Conservation (phyloP, 2,888 invertebrate species). For the Sarcophaga caerulescens region DNA sequence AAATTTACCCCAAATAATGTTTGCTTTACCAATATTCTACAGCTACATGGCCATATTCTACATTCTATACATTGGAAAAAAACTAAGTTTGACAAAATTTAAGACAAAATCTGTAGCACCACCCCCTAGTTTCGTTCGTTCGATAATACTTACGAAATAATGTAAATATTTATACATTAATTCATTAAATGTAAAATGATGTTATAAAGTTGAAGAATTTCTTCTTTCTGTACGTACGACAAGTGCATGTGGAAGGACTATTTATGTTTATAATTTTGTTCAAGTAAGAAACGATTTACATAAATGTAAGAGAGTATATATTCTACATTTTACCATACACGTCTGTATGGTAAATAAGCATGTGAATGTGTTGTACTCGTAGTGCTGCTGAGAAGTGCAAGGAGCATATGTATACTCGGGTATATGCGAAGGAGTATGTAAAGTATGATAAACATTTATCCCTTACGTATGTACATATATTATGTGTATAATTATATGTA, state of each 20-base stretch:
- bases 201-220: slow-evolving; percentile 38
- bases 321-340: slow-evolving; percentile 45
- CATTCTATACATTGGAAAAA: not conserved
- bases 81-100: not conserved
- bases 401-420: not conserved
- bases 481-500: slow-evolving; percentile 48
- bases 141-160: not conserved
- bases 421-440: not conserved
- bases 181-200: slow-evolving; percentile 32
- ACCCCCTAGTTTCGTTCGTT: not conserved
- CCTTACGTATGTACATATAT: slow-evolving; percentile 21
- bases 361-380: not conserved
- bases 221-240: not conserved
- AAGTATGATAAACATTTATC: slow-evolving; percentile 30
- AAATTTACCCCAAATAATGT: too few relatives aligned
- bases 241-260: slow-evolving; percentile 41
- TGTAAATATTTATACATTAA: slow-evolving; percentile 29
- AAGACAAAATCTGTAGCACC: not conserved
- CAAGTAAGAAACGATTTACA: slow-evolving; percentile 44
- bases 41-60: not conserved
- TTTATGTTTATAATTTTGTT: slow-evolving; percentile 54
- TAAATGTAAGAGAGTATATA: slow-evolving; percentile 24
- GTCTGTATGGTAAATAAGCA: slow-evolving; percentile 1
- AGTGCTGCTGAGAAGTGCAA: not conserved
- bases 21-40: too few relatives aligned